Base-by-base conservation (phyloP, 2,888 invertebrate genomes). In the Drosophila peninsularis region DNA sequence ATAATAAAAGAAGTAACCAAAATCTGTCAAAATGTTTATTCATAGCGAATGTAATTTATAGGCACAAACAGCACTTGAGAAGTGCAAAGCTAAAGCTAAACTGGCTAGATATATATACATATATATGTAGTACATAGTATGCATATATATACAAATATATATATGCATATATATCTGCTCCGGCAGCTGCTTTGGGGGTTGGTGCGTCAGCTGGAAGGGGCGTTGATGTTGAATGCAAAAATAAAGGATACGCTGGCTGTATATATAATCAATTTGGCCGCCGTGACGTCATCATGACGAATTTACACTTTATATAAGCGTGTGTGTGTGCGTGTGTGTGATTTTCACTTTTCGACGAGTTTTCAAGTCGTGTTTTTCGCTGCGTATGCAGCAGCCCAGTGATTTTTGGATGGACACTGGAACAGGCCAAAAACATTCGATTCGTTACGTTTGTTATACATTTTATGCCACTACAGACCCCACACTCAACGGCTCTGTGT, bases 271-370 rank as follows among this genome's bases (percentile, higher is more conserved):
- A 90, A 91, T 91, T 91, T 80, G 76, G 60, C 54, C 66, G 88
- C 78, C 92, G 91, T 91, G 91, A 91, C 91, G 91, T 91, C 91
- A 91, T 92, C 90, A 89, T 91, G 91, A 89, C 91, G 91, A 91
- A 91, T 91, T 90, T 64, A 80, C 82, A 88, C 72, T 89, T 78
- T 78, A 74, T 45, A 36, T 44, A 80, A 80, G 78, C 50, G 36
- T 34, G 80, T 85, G 80, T 66, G 30, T 50, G 78, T 83, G 36
- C 19, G 21, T 36, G 36, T 66, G 47, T 66, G 79, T 86, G 80
- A 75, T 80, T 80, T 74, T 78, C 71, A 76, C 56, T 78, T 64
- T 75, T 71, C 74, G 68, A 57, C 72, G 73, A 72, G 62, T 62
- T 68, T 42, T 63, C 47, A 39, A 66, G 54, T 39, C 42, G 44